These are phyloP conservation scores for Oreortyx pictus DNA, from an alignment of 2,797 vertebrate species.

Conservation along the genomic window DNA sequence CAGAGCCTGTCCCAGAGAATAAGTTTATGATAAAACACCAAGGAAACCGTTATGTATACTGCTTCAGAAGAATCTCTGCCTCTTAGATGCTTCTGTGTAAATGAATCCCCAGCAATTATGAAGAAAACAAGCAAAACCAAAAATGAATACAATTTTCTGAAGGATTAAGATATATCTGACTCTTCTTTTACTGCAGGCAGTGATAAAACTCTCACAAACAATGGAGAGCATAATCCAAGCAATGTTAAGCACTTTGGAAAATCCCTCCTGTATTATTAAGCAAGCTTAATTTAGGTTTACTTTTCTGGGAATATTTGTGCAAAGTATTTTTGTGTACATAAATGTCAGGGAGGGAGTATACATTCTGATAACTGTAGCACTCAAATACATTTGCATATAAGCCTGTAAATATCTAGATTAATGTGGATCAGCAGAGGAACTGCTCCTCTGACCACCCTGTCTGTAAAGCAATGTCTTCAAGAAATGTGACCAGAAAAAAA, in stretches of 20 bases:
- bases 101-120: accelerated
- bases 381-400: not conserved
- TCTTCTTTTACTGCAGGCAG: not conserved
- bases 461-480: not conserved
- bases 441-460: conserved; percentile 14
- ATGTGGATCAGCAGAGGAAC: not conserved
- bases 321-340: not conserved
- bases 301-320: not conserved
- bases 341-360: not conserved
- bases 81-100: not conserved
- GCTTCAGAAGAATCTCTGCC: not conserved
- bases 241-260: not conserved
- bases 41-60: not conserved
- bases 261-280: not conserved
- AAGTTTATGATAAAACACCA: not conserved
- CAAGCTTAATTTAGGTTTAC: not conserved
- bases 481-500: conserved; percentile 39
- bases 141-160: not conserved
- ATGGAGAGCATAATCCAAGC: not conserved
- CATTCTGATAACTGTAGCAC: not conserved
- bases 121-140: not conserved
- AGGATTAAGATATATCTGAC: not conserved
- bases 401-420: not conserved
- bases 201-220: not conserved
- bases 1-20: not conserved